Conservation (phyloP, 2,888 invertebrate species). For the Trichopria drosophilae region DNA sequence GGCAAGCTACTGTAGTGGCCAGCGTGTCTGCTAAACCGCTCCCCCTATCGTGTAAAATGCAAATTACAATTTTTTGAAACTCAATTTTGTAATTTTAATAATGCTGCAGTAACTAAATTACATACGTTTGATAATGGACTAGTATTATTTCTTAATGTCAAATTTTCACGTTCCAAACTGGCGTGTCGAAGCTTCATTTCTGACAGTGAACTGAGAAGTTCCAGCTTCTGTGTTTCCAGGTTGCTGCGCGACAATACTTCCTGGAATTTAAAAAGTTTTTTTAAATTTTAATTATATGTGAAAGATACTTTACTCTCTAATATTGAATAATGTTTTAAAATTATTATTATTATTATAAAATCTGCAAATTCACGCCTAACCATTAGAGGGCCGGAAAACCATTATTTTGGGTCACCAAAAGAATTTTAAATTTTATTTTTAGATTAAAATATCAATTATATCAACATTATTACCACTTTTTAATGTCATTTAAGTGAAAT, state of each 20-base stretch:
- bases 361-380: not conserved
- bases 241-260: conserved; percentile 86
- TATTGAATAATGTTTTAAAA: too few species aligned
- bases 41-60: conserved; percentile 44
- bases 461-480: too few species aligned
- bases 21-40: conserved; percentile 54
- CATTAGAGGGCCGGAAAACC: too few species aligned
- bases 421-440: conserved; percentile 7
- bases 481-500: too few species aligned
- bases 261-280: too few species aligned
- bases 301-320: too few species aligned
- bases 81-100: not conserved
- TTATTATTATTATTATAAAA: conserved; percentile 16
- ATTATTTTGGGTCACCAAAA: too few species aligned
- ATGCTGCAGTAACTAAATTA: conserved; percentile 13
- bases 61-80: conserved; percentile 3
- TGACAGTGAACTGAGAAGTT: conserved; percentile 89
- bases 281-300: too few species aligned
- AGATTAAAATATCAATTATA: too few species aligned
- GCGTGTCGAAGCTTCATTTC: conserved; percentile 87
- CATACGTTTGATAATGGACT: conserved; percentile 53
- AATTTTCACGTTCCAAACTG: conserved; percentile 83
- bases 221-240: conserved; percentile 91
- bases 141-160: conserved; percentile 67
- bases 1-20: conserved; percentile 80